Evolutionary conservation across 2,888 invertebrate species (phyloP).

Genomic region (Lissonota sp.): DNA sequence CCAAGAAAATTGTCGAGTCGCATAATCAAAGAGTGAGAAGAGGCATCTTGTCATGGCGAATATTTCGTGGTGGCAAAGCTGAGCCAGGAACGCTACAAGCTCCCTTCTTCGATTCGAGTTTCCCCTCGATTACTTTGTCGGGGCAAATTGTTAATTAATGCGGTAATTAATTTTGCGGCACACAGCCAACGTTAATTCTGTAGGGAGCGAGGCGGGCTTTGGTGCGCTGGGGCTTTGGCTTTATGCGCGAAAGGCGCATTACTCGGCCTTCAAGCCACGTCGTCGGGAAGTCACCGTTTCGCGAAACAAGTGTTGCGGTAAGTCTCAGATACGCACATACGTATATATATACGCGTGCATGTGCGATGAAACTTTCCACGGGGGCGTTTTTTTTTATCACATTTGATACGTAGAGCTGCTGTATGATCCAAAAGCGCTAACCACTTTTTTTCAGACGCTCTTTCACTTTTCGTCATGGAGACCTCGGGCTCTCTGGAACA

Average conservation of each 20-base stretch:
- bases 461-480: background rate
- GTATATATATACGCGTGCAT: background rate
- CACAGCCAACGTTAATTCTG: slow-evolving; percentile 59
- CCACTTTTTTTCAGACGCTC: slow-evolving; percentile 3
- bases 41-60: background rate
- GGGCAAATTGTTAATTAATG: slow-evolving; percentile 78
- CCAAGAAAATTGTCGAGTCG: too few species aligned
- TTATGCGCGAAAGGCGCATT: slow-evolving; percentile 1
- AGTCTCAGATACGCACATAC: background rate
- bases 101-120: background rate
- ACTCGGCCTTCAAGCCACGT: slow-evolving; percentile 34
- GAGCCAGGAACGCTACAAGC: background rate
- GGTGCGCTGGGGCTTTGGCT: slow-evolving; percentile 25
- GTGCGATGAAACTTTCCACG: background rate
- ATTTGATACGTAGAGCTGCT: slow-evolving; percentile 14
- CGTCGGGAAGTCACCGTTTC: slow-evolving; percentile 53
- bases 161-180: slow-evolving; percentile 77
- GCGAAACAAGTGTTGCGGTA: slow-evolving; percentile 47
- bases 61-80: slow-evolving; percentile 3
- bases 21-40: too few species aligned
- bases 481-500: slow-evolving; percentile 1
- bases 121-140: slow-evolving; percentile 71
- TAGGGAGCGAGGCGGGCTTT: slow-evolving; percentile 19
- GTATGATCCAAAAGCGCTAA: slow-evolving; percentile 17
- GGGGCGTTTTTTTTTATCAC: slow-evolving; percentile 23